Base-by-base conservation (phyloP, 2,888 invertebrate genomes). In the Dolichomitus sp. region DNA sequence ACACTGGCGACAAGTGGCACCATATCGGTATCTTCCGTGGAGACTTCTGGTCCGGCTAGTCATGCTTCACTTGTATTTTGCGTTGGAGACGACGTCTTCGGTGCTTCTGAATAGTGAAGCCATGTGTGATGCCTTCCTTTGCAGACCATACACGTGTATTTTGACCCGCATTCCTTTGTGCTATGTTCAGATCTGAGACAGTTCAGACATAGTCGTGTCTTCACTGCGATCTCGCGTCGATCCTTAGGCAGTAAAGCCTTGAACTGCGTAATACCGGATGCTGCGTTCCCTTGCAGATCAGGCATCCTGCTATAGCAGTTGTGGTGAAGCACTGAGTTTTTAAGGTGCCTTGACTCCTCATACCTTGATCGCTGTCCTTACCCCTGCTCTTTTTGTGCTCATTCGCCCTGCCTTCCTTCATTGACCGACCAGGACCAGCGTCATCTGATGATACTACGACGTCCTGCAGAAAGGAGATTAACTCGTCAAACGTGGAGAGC, bases 61-160 rank as follows among this genome's bases (percentile, higher is more conserved):
- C 66, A 68, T 50, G 66, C 30, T 4, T 50, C 19, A 14, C 7
- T 19, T 1, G 50, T 19, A 19, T 9, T 0, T 0, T 23, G 45
- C 14, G 11, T 45, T 4, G 14, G 14, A n/a, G 59, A 7, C 19
- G 66, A 17, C 7, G 68, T 1, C 11, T 23, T 23, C 37, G 37
- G 37, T 37, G 45, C 4, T n/a, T 76, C 76, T 30, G 59, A 9
- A 5, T n/a, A 69, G 19, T 77, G 69, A 0, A 77, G 19, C 77
- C 50, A 77, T 2, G 69, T 50, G 59, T 77, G 69, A 14, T 63
- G 77, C 14, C 42, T 70, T 1, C 33, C 40, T 2, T 50, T 37
- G 52, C 69, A 77, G 3, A 45, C 30, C 23, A 14, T 17, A n/a
- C 69, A 76, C 12, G 66, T 37, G 27, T 11, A 76, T 1, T 12